These are phyloP conservation scores for Drosophila pallidifrons DNA, from an alignment of 1,140 invertebrate species.

Conservation along the genomic window DNA sequence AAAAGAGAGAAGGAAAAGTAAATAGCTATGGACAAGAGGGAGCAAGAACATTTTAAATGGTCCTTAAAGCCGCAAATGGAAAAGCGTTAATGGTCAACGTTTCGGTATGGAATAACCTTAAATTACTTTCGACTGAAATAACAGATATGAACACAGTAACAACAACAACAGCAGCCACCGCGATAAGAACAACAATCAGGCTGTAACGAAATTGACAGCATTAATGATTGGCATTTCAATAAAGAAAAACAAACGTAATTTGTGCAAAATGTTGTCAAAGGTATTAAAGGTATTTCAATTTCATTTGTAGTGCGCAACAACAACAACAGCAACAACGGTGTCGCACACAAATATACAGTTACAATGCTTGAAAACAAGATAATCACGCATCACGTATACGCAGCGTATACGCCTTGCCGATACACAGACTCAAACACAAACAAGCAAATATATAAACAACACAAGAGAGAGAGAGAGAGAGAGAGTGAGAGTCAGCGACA, in stretches of 20 bases:
- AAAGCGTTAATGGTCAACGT: conserved; percentile 10
- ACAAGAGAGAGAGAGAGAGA: not conserved
- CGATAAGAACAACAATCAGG: not conserved
- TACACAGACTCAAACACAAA: conserved; percentile 24
- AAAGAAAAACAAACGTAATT: conserved; percentile 46
- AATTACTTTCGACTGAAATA: conserved; percentile 21
- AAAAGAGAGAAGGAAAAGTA: not conserved
- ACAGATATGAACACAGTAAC: conserved; percentile 9
- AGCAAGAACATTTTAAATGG: conserved; percentile 11
- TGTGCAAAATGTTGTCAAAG: conserved; percentile 49
- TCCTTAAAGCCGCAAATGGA: conserved; percentile 18
- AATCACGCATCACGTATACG: conserved; percentile 78
- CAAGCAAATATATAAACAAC: conserved; percentile 18
- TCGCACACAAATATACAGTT: conserved; percentile 23
- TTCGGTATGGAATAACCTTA: not conserved
- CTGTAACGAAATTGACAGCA: conserved; percentile 1
- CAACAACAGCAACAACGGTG: conserved; percentile 25
- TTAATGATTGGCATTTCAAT: conserved; percentile 41
- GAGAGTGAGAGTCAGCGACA: not conserved
- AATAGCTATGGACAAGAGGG: not conserved
- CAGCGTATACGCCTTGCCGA: conserved; percentile 42
- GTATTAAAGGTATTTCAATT: conserved; percentile 56
- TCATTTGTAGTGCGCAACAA: conserved; percentile 51
- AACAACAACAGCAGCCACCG: not conserved
- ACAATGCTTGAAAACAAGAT: conserved; percentile 59